Conservation (phyloP, 2,888 invertebrate genomes). For the Andricus curvator region DNA sequence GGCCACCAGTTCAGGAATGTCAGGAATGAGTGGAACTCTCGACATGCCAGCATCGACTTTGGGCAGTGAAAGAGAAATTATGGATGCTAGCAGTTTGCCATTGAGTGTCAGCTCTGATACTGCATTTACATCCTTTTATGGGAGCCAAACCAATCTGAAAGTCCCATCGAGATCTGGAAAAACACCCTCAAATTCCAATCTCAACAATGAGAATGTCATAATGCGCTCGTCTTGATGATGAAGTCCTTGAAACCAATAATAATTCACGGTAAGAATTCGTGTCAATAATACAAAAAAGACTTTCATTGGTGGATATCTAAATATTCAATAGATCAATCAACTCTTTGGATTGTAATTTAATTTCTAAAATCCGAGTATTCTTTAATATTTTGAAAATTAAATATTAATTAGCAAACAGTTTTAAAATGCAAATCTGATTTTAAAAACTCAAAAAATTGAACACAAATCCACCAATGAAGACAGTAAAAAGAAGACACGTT, state of each 20-base stretch:
- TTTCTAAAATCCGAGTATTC: neutral
- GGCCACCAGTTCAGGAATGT: constrained; percentile 74
- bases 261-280: constrained; percentile 18
- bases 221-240: constrained; percentile 58
- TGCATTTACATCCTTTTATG: constrained; percentile 81
- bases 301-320: constrained; percentile 15
- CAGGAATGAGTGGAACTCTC: constrained; percentile 74
- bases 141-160: constrained; percentile 78
- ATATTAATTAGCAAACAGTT: too few relatives aligned
- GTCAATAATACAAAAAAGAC: neutral
- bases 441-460: neutral
- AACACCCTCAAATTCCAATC: constrained; percentile 57
- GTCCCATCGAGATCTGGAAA: constrained; percentile 60
- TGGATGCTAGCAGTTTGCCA: constrained; percentile 75
- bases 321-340: neutral
- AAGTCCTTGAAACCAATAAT: neutral
- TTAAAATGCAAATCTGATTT: neutral
- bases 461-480: constrained; percentile 3
- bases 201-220: constrained; percentile 50
- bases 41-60: constrained; percentile 79
- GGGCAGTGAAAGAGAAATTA: constrained; percentile 76
- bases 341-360: neutral
- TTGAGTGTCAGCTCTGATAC: constrained; percentile 80
- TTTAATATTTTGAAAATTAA: too few relatives aligned
- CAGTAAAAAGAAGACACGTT: neutral